A percentile compares a stretch with the other conserved stretches of the same genome.
These are phyloP conservation scores for Heliconius ethilla DNA, from an alignment of 2,888 invertebrate species.

Conservation along the genomic window DNA sequence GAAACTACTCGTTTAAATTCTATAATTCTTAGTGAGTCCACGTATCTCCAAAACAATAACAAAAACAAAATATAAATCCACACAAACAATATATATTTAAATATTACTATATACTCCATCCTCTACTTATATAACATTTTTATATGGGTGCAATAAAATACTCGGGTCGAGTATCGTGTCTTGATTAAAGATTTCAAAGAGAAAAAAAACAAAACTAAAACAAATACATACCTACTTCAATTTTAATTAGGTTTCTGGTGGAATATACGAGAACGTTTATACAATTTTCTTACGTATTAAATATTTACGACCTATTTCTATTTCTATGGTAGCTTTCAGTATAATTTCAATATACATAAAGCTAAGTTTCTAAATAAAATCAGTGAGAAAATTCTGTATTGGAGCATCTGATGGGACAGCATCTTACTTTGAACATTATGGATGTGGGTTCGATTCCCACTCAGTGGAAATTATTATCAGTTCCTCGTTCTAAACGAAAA, in stretches of 20 bases:
- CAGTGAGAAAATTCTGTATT: no score
- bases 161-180: background rate
- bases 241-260: slow-evolving; percentile 22
- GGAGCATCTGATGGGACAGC: no score
- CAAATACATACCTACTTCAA: slow-evolving; percentile 2
- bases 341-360: slow-evolving; percentile 5
- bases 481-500: no score
- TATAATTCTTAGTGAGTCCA: no score
- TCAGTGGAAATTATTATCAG: no score
- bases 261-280: slow-evolving; percentile 5
- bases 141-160: background rate
- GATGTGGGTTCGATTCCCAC: no score
- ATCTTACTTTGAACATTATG: no score
- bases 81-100: background rate
- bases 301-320: slow-evolving; percentile 21
- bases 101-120: background rate
- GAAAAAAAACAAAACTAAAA: background rate
- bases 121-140: background rate
- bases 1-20: background rate
- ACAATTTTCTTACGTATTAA: slow-evolving; percentile 9
- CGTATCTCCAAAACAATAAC: background rate
- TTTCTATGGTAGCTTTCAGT: background rate
- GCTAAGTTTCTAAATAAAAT: slow-evolving; percentile 8
- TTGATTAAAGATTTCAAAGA: background rate
- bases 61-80: background rate